Base-by-base conservation (phyloP, 2,113 vertebrate species). In the Lagopus muta region DNA sequence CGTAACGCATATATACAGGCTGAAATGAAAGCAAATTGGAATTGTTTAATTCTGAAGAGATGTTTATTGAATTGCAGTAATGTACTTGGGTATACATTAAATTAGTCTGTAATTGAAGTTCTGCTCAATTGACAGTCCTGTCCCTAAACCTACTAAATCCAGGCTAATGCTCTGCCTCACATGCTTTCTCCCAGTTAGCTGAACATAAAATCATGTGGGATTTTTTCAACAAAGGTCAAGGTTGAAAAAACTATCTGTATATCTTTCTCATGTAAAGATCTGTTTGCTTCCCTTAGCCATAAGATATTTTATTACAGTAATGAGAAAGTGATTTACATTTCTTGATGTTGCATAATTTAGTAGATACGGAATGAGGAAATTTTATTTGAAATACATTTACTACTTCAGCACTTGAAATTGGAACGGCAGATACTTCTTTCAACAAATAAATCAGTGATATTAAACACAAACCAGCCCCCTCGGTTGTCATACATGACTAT, bases 21-120 rank as follows among this genome's bases (percentile, higher is more conserved):
- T 10, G 71, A 78, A 95, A 88, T 94, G 93, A 92, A 92, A 96
- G 92, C 55, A 93, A 93, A 96, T 83, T 95, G 92, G 82, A 96
- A 94, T 92, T 69, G 86, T 92, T 95, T 97, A 84, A 93, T 97
- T 96, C 89, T 76, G 79, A 95, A 90, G 96, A 96, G 92, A 83
- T 95, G 88, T 94, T 97, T 97, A 97, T 94, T 95, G 96, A 96
- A 95, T 95, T 96, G 92, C 65, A 93, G 34, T 95, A 86, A 96
- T 96, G 94, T 94, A 66, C 80, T 93, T 92, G 86, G 80, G 69
- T 93, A 73, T 93, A 89, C 72, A 75, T 97, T 92, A 91, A 93
- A 97, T 97, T 86, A 96, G 92, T 92, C 85, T 86, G 70, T 96
- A 97, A 96, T 90, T 95, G 95, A 96, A 64, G 57, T 87, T 97